Evolutionary conservation across 1,140 invertebrate genomes (phyloP).

Genomic region (Musca vetustissima): DNA sequence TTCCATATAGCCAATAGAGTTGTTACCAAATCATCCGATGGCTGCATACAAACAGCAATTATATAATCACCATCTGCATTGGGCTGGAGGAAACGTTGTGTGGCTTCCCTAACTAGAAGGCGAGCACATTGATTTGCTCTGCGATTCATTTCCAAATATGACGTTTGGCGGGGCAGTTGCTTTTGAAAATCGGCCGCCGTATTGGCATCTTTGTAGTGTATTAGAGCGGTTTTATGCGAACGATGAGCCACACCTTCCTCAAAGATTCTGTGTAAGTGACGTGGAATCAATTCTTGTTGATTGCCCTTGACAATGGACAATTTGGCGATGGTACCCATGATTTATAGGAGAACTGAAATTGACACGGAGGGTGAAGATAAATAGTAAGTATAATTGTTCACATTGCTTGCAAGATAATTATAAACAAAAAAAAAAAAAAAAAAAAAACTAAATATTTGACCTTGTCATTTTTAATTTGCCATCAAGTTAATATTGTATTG

Average conservation of each 20-base stretch:
- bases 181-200: slow-evolving; percentile 36
- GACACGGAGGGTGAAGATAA: no score
- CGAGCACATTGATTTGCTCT: slow-evolving; percentile 64
- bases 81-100: slow-evolving; percentile 43
- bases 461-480: no score
- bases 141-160: slow-evolving; percentile 64
- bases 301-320: slow-evolving; percentile 65
- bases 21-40: slow-evolving; percentile 70
- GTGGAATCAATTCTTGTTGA: slow-evolving; percentile 49
- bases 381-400: no score
- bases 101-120: slow-evolving; percentile 58
- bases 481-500: no score
- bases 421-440: no score
- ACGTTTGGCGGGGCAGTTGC: slow-evolving; percentile 48
- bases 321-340: slow-evolving; percentile 68
- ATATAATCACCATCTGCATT: slow-evolving; percentile 69
- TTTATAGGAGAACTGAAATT: background rate
- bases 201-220: slow-evolving; percentile 58
- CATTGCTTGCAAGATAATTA: no score
- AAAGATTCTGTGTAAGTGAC: slow-evolving; percentile 61
- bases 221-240: slow-evolving; percentile 59
- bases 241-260: slow-evolving; percentile 49
- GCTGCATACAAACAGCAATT: slow-evolving; percentile 75
- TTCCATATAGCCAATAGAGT: slow-evolving; percentile 76
- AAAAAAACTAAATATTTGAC: no score